phyloP scores from a whole-genome alignment of 2,888 invertebrate species.

The Stenoptilia bipunctidactyla region DNA sequence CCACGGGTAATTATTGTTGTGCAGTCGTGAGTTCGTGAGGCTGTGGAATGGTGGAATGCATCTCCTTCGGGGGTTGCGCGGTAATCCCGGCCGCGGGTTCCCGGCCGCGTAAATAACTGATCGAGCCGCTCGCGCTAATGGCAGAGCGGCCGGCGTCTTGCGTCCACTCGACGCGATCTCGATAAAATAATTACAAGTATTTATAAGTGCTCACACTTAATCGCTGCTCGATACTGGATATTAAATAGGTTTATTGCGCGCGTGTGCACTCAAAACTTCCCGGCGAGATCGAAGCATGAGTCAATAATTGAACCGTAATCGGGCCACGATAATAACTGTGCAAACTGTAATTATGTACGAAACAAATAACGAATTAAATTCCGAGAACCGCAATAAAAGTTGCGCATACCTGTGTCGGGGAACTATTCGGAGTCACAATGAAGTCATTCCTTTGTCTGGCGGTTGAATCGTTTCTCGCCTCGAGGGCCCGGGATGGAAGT shows the following conservation, averaged over 20 bases:
- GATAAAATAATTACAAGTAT: slow-evolving; percentile 64
- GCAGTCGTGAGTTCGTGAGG: slow-evolving; percentile 71
- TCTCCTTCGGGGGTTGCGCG: slow-evolving; percentile 71
- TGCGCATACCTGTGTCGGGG: slow-evolving; percentile 14
- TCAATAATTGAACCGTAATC: slow-evolving; percentile 39
- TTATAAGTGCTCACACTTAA: slow-evolving; percentile 58
- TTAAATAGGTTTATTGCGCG: slow-evolving; percentile 28
- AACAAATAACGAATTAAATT: slow-evolving; percentile 20
- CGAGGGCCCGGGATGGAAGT: slow-evolving; percentile 35
- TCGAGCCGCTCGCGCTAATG: slow-evolving; percentile 65
- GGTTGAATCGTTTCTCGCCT: slow-evolving; percentile 30
- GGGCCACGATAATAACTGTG: slow-evolving; percentile 21
- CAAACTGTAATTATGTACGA: slow-evolving; percentile 13
- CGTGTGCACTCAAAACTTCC: slow-evolving; percentile 37
- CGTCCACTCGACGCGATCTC: slow-evolving; percentile 56
- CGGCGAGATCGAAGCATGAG: slow-evolving; percentile 36
- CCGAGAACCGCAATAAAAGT: slow-evolving; percentile 41
- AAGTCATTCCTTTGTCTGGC: slow-evolving; percentile 58
- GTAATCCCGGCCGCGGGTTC: slow-evolving; percentile 38
- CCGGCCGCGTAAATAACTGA: slow-evolving; percentile 62
- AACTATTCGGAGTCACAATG: slow-evolving; percentile 37
- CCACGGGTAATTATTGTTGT: slow-evolving; percentile 72
- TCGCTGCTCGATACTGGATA: slow-evolving; percentile 41
- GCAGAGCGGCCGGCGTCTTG: no score
- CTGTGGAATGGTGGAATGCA: slow-evolving; percentile 65